Evolutionary conservation across 1,140 invertebrate species (phyloP), one percentile per base, ranked within the genome.

Genomic region (Orius laevigatus): DNA sequence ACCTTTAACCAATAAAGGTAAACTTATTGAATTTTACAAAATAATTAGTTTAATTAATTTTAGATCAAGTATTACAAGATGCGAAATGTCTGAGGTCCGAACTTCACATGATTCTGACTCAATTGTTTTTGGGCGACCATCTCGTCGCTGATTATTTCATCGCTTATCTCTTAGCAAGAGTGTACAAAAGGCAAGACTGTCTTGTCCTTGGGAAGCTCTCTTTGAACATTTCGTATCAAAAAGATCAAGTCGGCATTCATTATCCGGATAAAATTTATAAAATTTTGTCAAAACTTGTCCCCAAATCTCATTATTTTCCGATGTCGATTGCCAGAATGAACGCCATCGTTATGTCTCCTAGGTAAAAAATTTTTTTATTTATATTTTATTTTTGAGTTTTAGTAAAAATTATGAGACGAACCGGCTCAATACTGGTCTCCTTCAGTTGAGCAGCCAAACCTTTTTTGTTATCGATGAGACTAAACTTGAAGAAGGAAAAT

Each of bases 391-490:
- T 65, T 83, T 0, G 58, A 70, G 8, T 66, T 69, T 50, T 54
- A 86, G 81, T 58, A 86, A 86, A 68, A 84, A 91, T 61, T 90
- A 91, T 57, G 74, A 79, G 6, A 78, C 75, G 38, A 84, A 92
- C 59, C 71, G 84, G 56, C 64, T 94, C 5, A 76, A 72, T 0
- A 84, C 81, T 60, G 88, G 88, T 0, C 57, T 88, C 6, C 67
- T 95, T 6, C 90, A 95, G 63, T 62, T 94, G 33, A 78, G 77
- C 50, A 68, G 75, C 16, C 73, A 83, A 55, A 92, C 88, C 6
- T 81, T 88, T 62, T 66, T 95, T 0, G 62, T 93, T 0, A 57
- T 94, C 1, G 87, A 95, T 62, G 90, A 94, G 65, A 92, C 85
- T 0, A 68, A 72, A 49, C 67, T 94, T 61, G 68, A 77, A 40